Base-by-base conservation (phyloP, 1,140 invertebrate genomes). In the Palaemon carinicauda region DNA sequence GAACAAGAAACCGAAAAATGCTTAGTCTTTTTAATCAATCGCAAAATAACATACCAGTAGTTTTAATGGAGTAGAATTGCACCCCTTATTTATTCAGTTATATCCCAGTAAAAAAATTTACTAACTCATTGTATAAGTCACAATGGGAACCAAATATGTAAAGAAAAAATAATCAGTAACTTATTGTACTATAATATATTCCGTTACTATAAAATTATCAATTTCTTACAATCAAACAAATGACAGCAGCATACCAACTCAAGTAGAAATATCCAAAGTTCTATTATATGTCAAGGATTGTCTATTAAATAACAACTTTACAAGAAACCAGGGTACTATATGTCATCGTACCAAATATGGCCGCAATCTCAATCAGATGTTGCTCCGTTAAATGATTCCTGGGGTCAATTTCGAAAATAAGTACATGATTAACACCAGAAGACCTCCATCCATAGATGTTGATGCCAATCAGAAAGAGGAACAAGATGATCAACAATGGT, bases 321-420 rank as follows among this genome's bases (percentile, higher is more conserved):
- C 7, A 80, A 41, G 60, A 1, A 41, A 80, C 3, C 14, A 21
- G 69, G n/a, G 0, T 24, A 21, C 12, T 0, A 75, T n/a, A n/a
- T n/a, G n/a, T n/a, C n/a, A n/a, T 77, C 85, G 85, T 29, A 89
- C 97, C 97, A 88, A 99, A 96, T 87, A 99, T 96, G 0, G 97
- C 95, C 0, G 98, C 97, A 88, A 99, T 91, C 92, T 99, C 98
- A 94, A 99, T 97, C 2, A 99, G 92, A 92, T 99, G 96, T 90
- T 99, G 98, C 90, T 99, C 98, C 0, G 98, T 93, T 9, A 95
- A 92, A 93, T 99, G 98, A 92, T 99, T 98, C 80, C 99, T 93
- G 0, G 98, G 99, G 92, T 99, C 98, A 73, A 99, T 92, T 92
- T 99, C 98, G 91, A 99, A 99, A 89, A 99, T 99, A 0, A 99